Base-by-base conservation (phyloP, 1,140 invertebrate species). In the Rhagoletis pomonella region DNA sequence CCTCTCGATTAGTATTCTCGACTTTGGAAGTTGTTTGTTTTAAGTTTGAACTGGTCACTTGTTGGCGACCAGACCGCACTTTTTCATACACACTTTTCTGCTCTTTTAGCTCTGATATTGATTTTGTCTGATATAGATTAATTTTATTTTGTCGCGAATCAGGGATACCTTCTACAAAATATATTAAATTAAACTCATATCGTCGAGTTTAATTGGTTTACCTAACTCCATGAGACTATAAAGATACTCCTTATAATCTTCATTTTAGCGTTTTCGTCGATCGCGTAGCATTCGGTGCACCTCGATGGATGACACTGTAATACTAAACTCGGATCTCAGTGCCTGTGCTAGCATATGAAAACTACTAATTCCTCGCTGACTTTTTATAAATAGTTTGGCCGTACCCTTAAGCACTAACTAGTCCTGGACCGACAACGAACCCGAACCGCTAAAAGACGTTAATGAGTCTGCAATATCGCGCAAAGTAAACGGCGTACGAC, bases 111-210 rank as follows among this genome's bases (percentile, higher is more conserved):
- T 88, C 84, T 4, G n/a, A 47, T 55, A 87, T 44, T 14, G 39
- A 64, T 12, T 81, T 81, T n/a, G 77, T 58, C 29, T 87, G 87
- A 39, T 84, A 87, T 10, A 87, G 55, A 6, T 84, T 85, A 19
- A 3, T 64, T 29, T 87, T 87, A 69, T 88, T 88, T 4, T 58
- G 59, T 5, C 67, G 62, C n/a, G 59, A 87, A 77, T 89, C 88
- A 44, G 87, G 87, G 10, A 88, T 85, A 12, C 86, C 87, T 47
- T 87, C 87, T 9, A 87, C 39, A 55, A 87, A 87, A 29, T 29
- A 65, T 87, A 87, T 17, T 84, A 19, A 5, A 87, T 58, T 17
- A 87, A 47, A 55, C 87, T 87, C 17, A 59, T 10, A 1, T 77
- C 69, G 17, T 87, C 87, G 1, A 87, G 44, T 14, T n/a, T n/a